Conservation (phyloP, 2,113 vertebrate genomes). For the Xyrauchen texanus region DNA sequence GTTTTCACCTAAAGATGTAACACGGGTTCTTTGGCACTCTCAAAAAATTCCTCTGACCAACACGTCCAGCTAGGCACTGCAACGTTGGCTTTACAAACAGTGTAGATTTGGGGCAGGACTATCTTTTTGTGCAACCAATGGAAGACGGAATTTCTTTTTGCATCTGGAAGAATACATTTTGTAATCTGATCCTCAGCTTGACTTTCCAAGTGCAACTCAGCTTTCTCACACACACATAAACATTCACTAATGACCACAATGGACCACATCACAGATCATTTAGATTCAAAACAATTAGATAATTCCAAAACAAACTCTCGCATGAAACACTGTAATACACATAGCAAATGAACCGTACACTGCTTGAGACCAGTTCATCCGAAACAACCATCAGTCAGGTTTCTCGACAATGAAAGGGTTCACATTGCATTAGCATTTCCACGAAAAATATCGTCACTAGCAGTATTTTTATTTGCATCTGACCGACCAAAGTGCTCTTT, state of each 20-base stretch:
- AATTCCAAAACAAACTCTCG: slow-evolving; percentile 13
- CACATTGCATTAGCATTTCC: not conserved
- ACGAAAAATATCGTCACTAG: not conserved
- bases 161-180: slow-evolving; percentile 56
- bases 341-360: not conserved
- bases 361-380: no score
- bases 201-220: slow-evolving; percentile 45
- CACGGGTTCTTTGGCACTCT: no score
- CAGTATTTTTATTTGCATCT: no score
- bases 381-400: not conserved
- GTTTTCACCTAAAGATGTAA: no score
- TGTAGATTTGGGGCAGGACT: no score
- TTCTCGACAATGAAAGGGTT: not conserved
- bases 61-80: no score
- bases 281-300: slow-evolving; percentile 19
- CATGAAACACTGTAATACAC: slow-evolving; percentile 14
- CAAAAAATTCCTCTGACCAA: no score
- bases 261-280: slow-evolving; percentile 26
- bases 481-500: no score
- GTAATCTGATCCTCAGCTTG: slow-evolving; percentile 60
- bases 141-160: not conserved
- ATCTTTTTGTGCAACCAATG: no score
- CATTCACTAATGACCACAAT: not conserved
- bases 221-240: not conserved
- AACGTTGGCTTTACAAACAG: no score